Evolutionary conservation across 2,888 invertebrate species (phyloP).

Genomic region (Mesorhabditis spiculigera): DNA sequence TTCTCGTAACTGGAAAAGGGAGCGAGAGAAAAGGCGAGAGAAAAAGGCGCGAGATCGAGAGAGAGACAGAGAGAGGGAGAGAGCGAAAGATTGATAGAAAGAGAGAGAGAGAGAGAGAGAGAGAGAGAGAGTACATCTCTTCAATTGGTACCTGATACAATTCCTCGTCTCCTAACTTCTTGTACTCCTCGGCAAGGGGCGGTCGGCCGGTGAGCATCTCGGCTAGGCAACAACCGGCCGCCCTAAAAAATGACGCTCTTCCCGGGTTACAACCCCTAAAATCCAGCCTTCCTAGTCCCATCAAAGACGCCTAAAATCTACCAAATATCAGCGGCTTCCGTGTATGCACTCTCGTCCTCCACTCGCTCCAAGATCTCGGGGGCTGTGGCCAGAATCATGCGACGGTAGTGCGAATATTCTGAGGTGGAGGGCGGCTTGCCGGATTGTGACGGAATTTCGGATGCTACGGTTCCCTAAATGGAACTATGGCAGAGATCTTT

Average conservation of each 20-base stretch:
- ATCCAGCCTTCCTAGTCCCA: too few relatives aligned
- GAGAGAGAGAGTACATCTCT: neutral
- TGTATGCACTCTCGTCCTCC: neutral
- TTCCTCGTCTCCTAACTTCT: conserved; percentile 25
- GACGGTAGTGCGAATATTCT: conserved; percentile 7
- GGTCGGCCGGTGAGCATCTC: conserved; percentile 36
- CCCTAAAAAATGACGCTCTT: conserved; percentile 12
- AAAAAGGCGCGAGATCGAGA: neutral
- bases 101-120: neutral
- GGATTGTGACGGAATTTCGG: conserved; percentile 9
- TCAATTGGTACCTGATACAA: conserved; percentile 24
- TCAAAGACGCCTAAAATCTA: neutral
- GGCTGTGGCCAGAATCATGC: neutral
- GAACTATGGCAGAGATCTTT: neutral
- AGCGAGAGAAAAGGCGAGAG: conserved; percentile 7
- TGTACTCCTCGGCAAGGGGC: conserved; percentile 34
- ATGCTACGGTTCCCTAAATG: conserved; percentile 8
- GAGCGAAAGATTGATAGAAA: neutral
- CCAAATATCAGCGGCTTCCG: conserved; percentile 5
- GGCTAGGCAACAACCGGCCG: conserved; percentile 33
- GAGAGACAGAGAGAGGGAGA: conserved; percentile 9
- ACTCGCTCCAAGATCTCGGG: conserved; percentile 1
- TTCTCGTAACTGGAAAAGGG: neutral
- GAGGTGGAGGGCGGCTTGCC: conserved; percentile 7
- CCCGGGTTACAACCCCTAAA: too few relatives aligned